phyloP scores from a whole-genome alignment of 2,113 vertebrate genomes.

The Periophthalmodon schlosseri region DNA sequence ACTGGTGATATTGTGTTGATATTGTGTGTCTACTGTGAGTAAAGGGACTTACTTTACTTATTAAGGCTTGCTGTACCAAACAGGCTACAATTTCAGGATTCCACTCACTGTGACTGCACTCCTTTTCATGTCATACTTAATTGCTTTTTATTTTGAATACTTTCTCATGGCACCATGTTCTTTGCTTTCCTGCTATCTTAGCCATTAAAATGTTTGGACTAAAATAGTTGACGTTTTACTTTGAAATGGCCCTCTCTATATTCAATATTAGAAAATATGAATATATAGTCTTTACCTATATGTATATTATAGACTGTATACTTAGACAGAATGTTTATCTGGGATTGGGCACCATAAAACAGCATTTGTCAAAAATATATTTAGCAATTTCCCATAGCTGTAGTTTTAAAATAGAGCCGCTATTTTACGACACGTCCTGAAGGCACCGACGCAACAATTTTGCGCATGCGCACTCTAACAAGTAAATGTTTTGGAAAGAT shows the following conservation, averaged over 20 bases:
- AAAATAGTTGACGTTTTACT: neutral
- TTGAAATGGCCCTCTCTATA: neutral
- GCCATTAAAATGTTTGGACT: conserved; percentile 49
- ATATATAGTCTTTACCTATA: neutral
- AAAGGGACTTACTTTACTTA: conserved; percentile 28
- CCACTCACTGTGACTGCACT: conserved; percentile 54
- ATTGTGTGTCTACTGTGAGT: conserved; percentile 64
- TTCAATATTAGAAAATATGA: neutral
- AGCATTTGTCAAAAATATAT: conserved; percentile 7
- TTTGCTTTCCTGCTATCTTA: conserved; percentile 55
- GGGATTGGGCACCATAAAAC: neutral
- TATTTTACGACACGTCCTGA: conserved; percentile 49
- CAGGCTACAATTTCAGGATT: conserved; percentile 52
- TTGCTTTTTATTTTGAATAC: neutral
- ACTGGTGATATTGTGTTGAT: conserved; percentile 40
- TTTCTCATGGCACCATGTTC: conserved; percentile 38
- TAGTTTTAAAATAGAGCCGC: neutral
- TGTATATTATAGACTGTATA: neutral
- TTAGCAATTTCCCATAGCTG: neutral
- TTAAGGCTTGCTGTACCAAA: conserved; percentile 53
- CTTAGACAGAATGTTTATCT: neutral
- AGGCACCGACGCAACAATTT: conserved; percentile 24
- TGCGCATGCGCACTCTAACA: conserved; percentile 58
- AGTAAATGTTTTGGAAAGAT: conserved; percentile 42
- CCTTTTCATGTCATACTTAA: conserved; percentile 35